A percentile compares a stretch with the other conserved stretches of the same genome.
phyloP scores from a whole-genome alignment of 2,797 vertebrate genomes.

The Galagoides demidoff region DNA sequence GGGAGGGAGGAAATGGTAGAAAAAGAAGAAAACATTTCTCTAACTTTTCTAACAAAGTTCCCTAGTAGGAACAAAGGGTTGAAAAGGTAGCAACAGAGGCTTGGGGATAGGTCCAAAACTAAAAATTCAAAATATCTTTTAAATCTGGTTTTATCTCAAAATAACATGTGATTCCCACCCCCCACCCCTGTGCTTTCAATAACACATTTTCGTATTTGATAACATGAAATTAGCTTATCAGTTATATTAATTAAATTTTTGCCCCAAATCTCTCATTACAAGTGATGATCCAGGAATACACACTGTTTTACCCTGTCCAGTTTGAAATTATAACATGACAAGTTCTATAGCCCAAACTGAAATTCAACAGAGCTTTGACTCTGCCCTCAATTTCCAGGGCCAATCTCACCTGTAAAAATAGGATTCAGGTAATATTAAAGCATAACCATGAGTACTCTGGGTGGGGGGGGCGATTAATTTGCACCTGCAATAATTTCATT shows the following conservation, averaged over 20 bases:
- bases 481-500: background rate
- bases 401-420: background rate
- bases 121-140: background rate
- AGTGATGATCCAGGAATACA: background rate
- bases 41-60: background rate
- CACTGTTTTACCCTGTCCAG: background rate
- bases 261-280: background rate
- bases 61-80: background rate
- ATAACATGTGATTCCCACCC: background rate
- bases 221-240: background rate
- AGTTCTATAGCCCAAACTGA: background rate
- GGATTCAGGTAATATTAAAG: background rate
- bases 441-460: background rate
- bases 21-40: background rate
- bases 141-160: conserved; percentile 32
- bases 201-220: background rate
- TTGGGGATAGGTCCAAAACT: background rate
- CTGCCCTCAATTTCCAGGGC: background rate
- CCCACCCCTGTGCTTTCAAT: background rate
- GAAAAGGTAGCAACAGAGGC: background rate
- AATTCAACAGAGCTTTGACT: background rate
- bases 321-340: background rate
- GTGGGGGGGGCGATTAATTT: background rate
- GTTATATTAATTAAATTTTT: background rate
- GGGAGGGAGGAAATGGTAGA: background rate